A percentile compares a stretch with the other conserved stretches of the same genome.
phyloP scores from a whole-genome alignment of 2,797 vertebrate genomes.

The Bradypodion ventrale region DNA sequence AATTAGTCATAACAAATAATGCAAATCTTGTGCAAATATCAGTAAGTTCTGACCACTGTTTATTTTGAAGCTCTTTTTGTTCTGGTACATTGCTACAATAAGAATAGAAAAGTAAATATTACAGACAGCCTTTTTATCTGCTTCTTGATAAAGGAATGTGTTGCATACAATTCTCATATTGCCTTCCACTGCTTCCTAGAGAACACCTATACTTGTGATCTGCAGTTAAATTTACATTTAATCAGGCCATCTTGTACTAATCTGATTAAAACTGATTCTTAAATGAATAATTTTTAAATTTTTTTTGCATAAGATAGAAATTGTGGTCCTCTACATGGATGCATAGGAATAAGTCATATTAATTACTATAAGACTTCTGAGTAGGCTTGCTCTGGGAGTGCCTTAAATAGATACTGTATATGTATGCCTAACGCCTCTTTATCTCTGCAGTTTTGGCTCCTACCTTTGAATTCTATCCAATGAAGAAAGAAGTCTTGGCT shows the following conservation, averaged over 20 bases:
- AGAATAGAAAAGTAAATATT: neutral
- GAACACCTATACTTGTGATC: neutral
- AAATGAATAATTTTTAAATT: neutral
- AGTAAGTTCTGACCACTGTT: neutral
- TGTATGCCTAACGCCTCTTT: slow-evolving; percentile 38
- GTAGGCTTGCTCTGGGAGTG: neutral
- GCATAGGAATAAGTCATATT: neutral
- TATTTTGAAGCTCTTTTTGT: neutral
- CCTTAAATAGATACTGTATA: neutral
- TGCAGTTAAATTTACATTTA: neutral
- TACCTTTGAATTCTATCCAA: slow-evolving; percentile 89
- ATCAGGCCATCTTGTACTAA: neutral
- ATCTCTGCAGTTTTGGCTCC: slow-evolving; percentile 84
- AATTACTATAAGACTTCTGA: neutral
- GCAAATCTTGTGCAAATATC: no score
- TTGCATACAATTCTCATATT: neutral
- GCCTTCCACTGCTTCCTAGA: neutral
- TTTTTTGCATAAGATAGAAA: neutral
- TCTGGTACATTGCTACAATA: neutral
- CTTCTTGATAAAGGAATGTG: no score
- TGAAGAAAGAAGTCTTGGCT: slow-evolving; percentile 88
- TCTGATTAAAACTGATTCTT: neutral
- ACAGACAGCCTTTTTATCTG: neutral
- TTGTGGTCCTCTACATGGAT: neutral
- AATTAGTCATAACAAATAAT: no score